Conservation (phyloP, 2,797 vertebrate genomes). For the Octomys mimax region DNA sequence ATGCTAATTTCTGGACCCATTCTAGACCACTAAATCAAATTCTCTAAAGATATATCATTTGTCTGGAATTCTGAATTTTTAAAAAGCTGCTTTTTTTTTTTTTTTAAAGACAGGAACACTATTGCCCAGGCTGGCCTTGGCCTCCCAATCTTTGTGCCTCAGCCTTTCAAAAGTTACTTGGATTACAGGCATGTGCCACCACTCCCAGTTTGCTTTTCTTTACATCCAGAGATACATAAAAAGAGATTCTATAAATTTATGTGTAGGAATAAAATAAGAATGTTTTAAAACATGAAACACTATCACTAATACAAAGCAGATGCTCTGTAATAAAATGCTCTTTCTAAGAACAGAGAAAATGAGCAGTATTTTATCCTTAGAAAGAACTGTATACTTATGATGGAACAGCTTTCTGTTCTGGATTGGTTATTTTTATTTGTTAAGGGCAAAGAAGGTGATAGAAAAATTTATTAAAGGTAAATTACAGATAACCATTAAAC, state of each 20-base stretch:
- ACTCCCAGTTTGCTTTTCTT: neutral
- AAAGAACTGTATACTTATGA: neutral
- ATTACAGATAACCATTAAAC: constrained; percentile 49
- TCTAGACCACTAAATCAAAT: constrained; percentile 60
- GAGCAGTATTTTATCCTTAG: constrained; percentile 4
- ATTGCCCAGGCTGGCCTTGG: neutral
- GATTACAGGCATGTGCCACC: neutral
- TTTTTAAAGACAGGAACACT: neutral
- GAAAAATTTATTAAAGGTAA: neutral
- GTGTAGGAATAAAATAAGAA: constrained; percentile 7
- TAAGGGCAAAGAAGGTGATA: neutral
- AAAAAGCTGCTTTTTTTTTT: neutral
- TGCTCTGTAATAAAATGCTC: neutral
- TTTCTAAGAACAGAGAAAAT: constrained; percentile 47
- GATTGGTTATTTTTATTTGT: constrained; percentile 5
- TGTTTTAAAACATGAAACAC: constrained; percentile 59
- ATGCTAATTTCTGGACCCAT: neutral
- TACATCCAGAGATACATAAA: neutral
- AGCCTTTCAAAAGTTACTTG: neutral
- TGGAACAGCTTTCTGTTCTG: neutral
- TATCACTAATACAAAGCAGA: constrained; percentile 48
- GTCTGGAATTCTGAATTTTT: neutral
- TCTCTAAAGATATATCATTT: constrained; percentile 4
- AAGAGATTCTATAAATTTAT: neutral
- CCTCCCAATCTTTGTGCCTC: neutral